A percentile compares a stretch with the other conserved stretches of the same genome.
phyloP scores from a whole-genome alignment of 1,140 invertebrate genomes.

The Apis dorsata region DNA sequence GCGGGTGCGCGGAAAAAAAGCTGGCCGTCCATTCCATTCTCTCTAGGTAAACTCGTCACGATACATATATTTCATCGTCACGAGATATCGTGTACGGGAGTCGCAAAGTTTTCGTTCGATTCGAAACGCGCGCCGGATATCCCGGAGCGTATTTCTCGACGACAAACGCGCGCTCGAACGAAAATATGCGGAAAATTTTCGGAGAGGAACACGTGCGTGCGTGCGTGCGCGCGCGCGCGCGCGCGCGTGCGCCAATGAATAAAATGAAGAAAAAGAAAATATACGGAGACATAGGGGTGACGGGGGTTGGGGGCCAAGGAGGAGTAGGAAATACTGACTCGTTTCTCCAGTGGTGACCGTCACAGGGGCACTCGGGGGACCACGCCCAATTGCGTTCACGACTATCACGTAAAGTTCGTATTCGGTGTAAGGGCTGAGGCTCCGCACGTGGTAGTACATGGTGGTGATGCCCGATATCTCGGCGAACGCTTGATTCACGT shows the following conservation, averaged over 20 bases:
- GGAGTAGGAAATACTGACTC: constrained; percentile 84
- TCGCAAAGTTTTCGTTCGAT: too few relatives aligned
- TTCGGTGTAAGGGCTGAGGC: constrained; percentile 95
- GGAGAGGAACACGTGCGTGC: too few relatives aligned
- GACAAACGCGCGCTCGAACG: too few relatives aligned
- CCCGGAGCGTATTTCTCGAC: too few relatives aligned
- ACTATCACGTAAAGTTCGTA: constrained; percentile 98
- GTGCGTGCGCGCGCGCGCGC: neutral
- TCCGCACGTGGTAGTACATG: constrained; percentile 94
- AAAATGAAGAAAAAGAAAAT: neutral
- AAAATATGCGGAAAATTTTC: too few relatives aligned
- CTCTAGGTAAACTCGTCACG: neutral
- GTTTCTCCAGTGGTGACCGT: constrained; percentile 97
- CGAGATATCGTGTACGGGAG: too few relatives aligned
- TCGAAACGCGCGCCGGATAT: too few relatives aligned
- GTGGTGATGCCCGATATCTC: constrained; percentile 96
- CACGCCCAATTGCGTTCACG: constrained; percentile 95
- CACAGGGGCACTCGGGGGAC: constrained; percentile 90
- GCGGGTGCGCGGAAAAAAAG: neutral
- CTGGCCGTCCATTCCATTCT: neutral
- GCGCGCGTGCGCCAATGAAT: neutral
- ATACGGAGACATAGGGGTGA: too few relatives aligned
- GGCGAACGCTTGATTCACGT: constrained; percentile 88
- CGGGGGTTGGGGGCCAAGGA: neutral
- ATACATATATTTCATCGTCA: too few relatives aligned